phyloP scores from a whole-genome alignment of 2,113 vertebrate genomes.

The Charina bottae region DNA sequence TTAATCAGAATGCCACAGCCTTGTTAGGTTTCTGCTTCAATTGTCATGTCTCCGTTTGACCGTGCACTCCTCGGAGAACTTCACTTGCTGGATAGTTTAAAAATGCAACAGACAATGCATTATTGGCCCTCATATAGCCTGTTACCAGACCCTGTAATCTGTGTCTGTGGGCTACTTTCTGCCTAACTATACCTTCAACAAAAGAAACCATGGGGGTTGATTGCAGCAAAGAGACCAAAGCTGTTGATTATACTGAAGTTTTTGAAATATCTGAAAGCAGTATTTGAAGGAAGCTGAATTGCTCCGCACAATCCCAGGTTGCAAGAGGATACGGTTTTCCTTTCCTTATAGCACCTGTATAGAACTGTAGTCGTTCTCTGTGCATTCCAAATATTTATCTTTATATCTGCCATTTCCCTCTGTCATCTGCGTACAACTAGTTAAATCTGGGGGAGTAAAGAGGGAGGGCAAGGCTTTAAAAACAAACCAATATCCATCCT shows the following conservation, averaged over 20 bases:
- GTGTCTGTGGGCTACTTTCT: background rate
- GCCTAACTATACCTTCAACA: background rate
- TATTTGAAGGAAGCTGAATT: fast-evolving
- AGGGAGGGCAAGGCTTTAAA: background rate
- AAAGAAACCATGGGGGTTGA: background rate
- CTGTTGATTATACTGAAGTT: background rate
- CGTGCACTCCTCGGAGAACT: background rate
- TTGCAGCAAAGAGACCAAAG: background rate
- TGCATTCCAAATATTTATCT: background rate
- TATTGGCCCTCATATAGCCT: background rate
- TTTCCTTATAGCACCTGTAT: background rate
- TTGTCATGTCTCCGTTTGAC: background rate
- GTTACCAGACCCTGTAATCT: background rate
- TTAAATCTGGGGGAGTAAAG: background rate
- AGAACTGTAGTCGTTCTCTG: background rate
- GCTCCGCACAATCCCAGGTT: background rate
- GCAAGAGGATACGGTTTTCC: background rate
- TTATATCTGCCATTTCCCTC: background rate
- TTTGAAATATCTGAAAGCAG: background rate
- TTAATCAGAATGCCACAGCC: background rate
- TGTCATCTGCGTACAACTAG: background rate
- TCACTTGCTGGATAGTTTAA: background rate
- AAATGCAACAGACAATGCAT: background rate
- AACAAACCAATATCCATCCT: constrained; percentile 39
- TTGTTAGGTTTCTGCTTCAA: background rate